These are phyloP conservation scores for Hydroisotoma schaefferi DNA, from an alignment of 2,888 invertebrate genomes.

Conservation along the genomic window DNA sequence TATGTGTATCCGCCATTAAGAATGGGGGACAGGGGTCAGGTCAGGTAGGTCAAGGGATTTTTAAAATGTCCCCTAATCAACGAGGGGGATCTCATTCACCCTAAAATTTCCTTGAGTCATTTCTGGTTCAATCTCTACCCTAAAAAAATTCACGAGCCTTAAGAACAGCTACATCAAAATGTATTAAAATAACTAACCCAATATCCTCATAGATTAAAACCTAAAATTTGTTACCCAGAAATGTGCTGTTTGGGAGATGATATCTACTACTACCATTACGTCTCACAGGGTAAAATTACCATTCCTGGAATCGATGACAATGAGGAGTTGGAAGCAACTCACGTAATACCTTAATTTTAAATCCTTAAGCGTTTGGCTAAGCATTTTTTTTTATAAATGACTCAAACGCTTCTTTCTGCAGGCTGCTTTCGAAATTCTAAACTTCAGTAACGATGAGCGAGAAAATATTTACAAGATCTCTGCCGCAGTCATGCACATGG, in stretches of 20 bases:
- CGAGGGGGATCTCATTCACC: no score
- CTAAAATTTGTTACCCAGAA: slow-evolving; percentile 15
- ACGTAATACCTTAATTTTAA: slow-evolving; percentile 64
- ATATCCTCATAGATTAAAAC: background rate
- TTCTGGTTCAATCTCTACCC: no score
- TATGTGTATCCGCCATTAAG: no score
- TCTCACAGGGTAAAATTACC: slow-evolving; percentile 93
- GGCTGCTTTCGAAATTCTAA: slow-evolving; percentile 60
- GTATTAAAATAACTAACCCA: no score
- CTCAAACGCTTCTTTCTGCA: slow-evolving; percentile 51
- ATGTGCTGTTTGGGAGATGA: slow-evolving; percentile 59
- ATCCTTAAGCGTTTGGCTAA: slow-evolving; percentile 48
- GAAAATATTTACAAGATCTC: slow-evolving; percentile 51
- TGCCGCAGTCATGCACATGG: slow-evolving; percentile 46
- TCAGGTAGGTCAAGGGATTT: no score
- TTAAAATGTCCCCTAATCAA: no score
- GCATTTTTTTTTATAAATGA: slow-evolving; percentile 52
- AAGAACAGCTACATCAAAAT: no score
- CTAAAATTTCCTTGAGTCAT: no score
- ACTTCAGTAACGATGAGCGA: slow-evolving; percentile 57
- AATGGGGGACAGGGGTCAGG: no score
- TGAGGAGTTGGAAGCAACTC: slow-evolving; percentile 83
- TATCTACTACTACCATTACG: slow-evolving; percentile 89
- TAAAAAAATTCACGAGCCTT: no score
- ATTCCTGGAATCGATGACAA: slow-evolving; percentile 94